Percentiles rank a stretch among this genome's conserved stretches.
These are phyloP conservation scores for Phrixothrix hirtus DNA, from an alignment of 2,888 invertebrate genomes.

Conservation along the genomic window DNA sequence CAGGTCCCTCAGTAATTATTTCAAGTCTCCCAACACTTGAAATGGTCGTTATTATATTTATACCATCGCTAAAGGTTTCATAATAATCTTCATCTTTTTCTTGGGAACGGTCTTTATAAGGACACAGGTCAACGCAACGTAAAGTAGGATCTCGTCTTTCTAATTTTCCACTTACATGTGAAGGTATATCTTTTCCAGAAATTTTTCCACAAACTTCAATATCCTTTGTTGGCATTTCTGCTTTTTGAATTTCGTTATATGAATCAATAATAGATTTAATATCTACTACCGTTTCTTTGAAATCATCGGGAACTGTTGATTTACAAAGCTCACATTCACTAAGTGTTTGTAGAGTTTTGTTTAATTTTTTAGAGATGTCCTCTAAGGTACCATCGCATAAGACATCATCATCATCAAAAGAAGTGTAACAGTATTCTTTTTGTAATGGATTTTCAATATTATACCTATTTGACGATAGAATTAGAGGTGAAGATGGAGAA, in stretches of 20 bases:
- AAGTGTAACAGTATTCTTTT: too few species aligned
- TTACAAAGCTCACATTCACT: conserved; percentile 15
- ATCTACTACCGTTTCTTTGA: conserved; percentile 45
- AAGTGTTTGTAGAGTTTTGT: conserved; percentile 40
- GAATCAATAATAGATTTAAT: conserved; percentile 49
- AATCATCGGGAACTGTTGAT: conserved; percentile 41
- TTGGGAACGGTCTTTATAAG: neutral
- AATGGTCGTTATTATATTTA: conserved; percentile 49
- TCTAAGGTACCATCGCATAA: conserved; percentile 34
- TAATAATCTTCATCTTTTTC: neutral
- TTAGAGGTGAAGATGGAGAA: neutral
- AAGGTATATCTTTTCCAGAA: neutral
- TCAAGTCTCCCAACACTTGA: conserved; percentile 51
- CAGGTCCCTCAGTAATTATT: conserved; percentile 51
- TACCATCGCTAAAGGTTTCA: conserved; percentile 30
- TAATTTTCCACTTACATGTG: neutral
- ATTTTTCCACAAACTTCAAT: neutral
- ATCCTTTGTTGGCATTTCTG: neutral
- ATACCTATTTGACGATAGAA: neutral
- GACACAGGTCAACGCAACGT: neutral
- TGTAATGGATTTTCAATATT: neutral
- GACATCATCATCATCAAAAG: neutral
- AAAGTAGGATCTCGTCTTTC: neutral
- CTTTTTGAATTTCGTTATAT: conserved; percentile 29
- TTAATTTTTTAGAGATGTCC: conserved; percentile 47